Conservation (phyloP, 2,113 vertebrate genomes). For the Mola mola region DNA sequence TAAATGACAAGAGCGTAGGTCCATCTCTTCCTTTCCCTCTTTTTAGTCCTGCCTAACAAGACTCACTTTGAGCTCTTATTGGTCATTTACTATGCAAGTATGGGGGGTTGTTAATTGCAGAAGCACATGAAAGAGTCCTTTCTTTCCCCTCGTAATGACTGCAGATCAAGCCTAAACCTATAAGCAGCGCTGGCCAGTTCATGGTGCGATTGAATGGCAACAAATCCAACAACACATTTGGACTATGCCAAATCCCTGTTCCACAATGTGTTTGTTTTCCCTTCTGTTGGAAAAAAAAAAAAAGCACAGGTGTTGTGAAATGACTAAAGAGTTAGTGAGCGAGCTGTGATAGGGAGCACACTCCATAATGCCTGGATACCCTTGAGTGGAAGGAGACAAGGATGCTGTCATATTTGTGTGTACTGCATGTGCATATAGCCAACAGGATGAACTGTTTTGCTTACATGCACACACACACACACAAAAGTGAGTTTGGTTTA, state of each 20-base stretch:
- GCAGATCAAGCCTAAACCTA: slow-evolving; percentile 65
- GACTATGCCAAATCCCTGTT: slow-evolving; percentile 67
- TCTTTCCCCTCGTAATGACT: slow-evolving; percentile 54
- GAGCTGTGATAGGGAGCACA: slow-evolving; percentile 26
- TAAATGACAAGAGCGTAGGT: slow-evolving; percentile 65
- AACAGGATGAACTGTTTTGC: background rate
- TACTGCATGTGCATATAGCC: no score
- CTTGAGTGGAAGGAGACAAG: background rate
- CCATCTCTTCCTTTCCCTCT: slow-evolving; percentile 33
- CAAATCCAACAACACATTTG: slow-evolving; percentile 64
- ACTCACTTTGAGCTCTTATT: slow-evolving; percentile 58
- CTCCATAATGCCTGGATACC: slow-evolving; percentile 14
- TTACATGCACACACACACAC: background rate
- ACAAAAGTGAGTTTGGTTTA: slow-evolving; percentile 9
- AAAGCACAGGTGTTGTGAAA: slow-evolving; percentile 63
- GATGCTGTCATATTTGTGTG: background rate
- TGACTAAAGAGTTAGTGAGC: slow-evolving; percentile 48
- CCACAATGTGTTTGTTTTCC: slow-evolving; percentile 71
- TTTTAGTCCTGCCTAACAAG: slow-evolving; percentile 50
- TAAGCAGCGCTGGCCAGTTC: slow-evolving; percentile 63
- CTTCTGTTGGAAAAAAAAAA: slow-evolving; percentile 69
- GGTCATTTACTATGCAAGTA: slow-evolving; percentile 60
- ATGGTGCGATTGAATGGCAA: slow-evolving; percentile 49
- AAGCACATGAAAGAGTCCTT: slow-evolving; percentile 67
- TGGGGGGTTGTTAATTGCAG: slow-evolving; percentile 66